Conservation (phyloP, 2,797 vertebrate genomes). For the Xiphophorus birchmanni region DNA sequence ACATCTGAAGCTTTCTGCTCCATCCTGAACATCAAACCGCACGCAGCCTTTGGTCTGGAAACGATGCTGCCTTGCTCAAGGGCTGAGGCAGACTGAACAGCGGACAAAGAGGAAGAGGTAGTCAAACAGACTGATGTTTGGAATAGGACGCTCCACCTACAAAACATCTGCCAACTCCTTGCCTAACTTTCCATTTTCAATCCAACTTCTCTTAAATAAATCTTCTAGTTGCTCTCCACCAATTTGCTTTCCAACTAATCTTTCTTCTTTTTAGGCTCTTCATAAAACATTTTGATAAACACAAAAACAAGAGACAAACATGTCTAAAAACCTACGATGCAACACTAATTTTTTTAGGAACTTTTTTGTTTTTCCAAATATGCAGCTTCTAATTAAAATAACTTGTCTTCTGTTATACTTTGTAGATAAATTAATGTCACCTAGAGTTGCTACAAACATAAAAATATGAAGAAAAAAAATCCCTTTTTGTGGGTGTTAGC, state of each 20-base stretch:
- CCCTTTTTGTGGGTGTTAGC: constrained; percentile 32
- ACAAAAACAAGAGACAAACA: constrained; percentile 14
- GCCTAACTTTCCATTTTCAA: constrained; percentile 17
- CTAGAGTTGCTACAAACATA: constrained; percentile 5
- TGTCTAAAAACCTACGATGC: constrained; percentile 37
- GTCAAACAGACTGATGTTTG: constrained; percentile 47
- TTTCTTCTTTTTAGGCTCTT: not conserved
- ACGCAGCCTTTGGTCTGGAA: constrained; percentile 70
- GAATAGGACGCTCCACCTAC: constrained; percentile 43
- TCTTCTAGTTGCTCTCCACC: not conserved
- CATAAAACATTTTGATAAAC: not conserved
- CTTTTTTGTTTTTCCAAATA: constrained; percentile 47
- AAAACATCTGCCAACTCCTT: constrained; percentile 11
- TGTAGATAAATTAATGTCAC: not conserved
- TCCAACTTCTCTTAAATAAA: constrained; percentile 10
- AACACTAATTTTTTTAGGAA: constrained; percentile 58
- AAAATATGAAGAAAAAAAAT: constrained; percentile 21
- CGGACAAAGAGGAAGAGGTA: constrained; percentile 55
- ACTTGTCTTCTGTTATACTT: not conserved
- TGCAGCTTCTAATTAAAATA: constrained; percentile 17
- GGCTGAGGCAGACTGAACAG: constrained; percentile 43
- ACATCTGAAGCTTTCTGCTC: constrained; percentile 3
- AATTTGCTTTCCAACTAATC: not conserved
- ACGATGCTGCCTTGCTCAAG: constrained; percentile 44
- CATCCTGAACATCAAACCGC: constrained; percentile 18